Percentiles rank a stretch among this genome's conserved stretches.
Evolutionary conservation across 2,888 invertebrate species (phyloP).

Genomic region (Archips xylosteana): DNA sequence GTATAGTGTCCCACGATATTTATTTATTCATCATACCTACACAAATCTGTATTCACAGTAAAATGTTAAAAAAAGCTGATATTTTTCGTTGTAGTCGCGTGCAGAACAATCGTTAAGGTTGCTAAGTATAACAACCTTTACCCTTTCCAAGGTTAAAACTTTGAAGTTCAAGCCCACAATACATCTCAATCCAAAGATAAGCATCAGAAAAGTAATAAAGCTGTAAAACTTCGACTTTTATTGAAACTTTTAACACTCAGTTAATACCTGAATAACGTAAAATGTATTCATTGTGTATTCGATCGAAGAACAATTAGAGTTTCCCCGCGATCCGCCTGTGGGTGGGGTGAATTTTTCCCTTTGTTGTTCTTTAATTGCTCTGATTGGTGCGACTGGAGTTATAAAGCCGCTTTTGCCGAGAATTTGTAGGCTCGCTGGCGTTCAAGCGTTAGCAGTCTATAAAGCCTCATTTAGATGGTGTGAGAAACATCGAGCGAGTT

Average conservation of each 20-base stretch:
- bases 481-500: too few species aligned
- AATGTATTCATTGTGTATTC: slow-evolving; percentile 31
- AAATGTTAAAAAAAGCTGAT: background rate
- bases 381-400: slow-evolving; percentile 75
- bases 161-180: background rate
- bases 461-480: too few species aligned
- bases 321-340: slow-evolving; percentile 51
- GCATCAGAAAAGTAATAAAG: slow-evolving; percentile 22
- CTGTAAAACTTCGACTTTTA: slow-evolving; percentile 15
- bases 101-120: background rate
- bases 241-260: slow-evolving; percentile 21
- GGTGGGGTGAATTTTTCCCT: slow-evolving; percentile 63
- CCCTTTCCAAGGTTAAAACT: background rate
- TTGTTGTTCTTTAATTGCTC: slow-evolving; percentile 75
- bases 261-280: slow-evolving; percentile 14
- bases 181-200: slow-evolving; percentile 14
- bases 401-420: slow-evolving; percentile 69
- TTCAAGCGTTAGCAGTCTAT: slow-evolving; percentile 63
- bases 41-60: background rate
- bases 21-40: background rate
- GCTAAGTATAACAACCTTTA: background rate
- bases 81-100: background rate
- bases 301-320: slow-evolving; percentile 58
- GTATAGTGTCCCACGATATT: too few species aligned
- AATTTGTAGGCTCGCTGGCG: slow-evolving; percentile 62